Conservation (phyloP, 2,797 vertebrate genomes). For the Microcaecilia unicolor region DNA sequence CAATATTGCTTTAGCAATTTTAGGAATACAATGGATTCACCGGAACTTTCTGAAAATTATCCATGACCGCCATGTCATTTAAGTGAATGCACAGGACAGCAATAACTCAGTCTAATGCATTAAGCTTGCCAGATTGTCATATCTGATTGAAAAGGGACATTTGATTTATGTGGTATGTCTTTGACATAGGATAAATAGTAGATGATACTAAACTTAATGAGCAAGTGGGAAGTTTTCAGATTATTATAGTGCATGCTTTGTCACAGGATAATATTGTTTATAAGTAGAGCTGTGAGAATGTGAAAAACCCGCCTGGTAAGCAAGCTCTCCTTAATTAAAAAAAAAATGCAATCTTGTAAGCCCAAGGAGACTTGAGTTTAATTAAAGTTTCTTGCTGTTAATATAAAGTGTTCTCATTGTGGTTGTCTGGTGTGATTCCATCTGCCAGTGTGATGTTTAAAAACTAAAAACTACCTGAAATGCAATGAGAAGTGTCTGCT, state of each 20-base stretch:
- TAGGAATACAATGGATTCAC: no score
- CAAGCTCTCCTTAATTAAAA: constrained; percentile 12
- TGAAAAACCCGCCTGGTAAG: constrained; percentile 6
- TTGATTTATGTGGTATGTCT: background rate
- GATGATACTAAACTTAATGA: constrained; percentile 5
- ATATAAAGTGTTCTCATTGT: constrained; percentile 15
- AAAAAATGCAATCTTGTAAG: constrained; percentile 2
- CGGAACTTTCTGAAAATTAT: background rate
- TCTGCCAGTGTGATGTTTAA: constrained; percentile 4
- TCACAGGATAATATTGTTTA: background rate
- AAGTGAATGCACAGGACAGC: background rate
- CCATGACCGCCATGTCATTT: background rate
- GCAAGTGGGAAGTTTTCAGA: background rate
- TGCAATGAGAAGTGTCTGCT: no score
- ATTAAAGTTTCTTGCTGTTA: constrained; percentile 16
- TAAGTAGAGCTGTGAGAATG: constrained; percentile 1
- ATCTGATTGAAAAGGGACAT: background rate
- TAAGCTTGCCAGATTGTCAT: background rate
- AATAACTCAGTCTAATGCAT: background rate
- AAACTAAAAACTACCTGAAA: background rate
- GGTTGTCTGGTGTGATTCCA: constrained; percentile 11
- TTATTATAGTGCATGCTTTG: background rate
- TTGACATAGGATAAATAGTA: background rate
- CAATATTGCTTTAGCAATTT: no score
- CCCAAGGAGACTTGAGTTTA: constrained; percentile 10